Percentiles rank a stretch among this genome's conserved stretches.
phyloP scores from a whole-genome alignment of 2,113 vertebrate species.

The Circaetus cinerascens region DNA sequence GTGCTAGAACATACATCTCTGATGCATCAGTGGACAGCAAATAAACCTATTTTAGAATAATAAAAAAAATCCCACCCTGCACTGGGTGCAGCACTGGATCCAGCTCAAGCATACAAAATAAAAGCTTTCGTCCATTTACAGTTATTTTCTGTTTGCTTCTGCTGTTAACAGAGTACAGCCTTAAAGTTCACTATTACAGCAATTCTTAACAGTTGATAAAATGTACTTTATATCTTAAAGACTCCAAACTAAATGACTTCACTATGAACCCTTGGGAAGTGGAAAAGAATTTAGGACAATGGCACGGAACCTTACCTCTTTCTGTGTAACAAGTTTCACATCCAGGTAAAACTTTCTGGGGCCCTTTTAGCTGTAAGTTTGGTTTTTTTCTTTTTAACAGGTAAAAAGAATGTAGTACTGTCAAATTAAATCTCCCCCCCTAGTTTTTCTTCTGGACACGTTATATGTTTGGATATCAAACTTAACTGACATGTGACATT shows the following conservation, averaged over 20 bases:
- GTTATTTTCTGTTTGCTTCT: neutral
- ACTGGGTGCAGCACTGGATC: neutral
- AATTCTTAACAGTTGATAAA: neutral
- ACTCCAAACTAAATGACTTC: neutral
- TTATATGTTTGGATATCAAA: neutral
- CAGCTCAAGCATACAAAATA: neutral
- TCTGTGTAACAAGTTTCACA: neutral
- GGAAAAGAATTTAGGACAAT: neutral
- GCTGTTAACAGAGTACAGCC: neutral
- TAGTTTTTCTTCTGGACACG: neutral
- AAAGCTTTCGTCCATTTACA: neutral
- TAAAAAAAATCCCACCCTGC: neutral
- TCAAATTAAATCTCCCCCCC: neutral
- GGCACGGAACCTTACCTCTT: neutral
- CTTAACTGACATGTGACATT: neutral
- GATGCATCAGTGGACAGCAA: neutral
- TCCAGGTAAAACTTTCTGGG: neutral
- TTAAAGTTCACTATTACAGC: neutral
- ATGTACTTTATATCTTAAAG: neutral
- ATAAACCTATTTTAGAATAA: neutral
- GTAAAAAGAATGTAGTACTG: neutral
- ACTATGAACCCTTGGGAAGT: fast-evolving
- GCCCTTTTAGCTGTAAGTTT: neutral
- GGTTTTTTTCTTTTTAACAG: neutral
- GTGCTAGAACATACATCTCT: neutral